phyloP scores from a whole-genome alignment of 2,888 invertebrate species.

The Eristalis arbustorum region DNA sequence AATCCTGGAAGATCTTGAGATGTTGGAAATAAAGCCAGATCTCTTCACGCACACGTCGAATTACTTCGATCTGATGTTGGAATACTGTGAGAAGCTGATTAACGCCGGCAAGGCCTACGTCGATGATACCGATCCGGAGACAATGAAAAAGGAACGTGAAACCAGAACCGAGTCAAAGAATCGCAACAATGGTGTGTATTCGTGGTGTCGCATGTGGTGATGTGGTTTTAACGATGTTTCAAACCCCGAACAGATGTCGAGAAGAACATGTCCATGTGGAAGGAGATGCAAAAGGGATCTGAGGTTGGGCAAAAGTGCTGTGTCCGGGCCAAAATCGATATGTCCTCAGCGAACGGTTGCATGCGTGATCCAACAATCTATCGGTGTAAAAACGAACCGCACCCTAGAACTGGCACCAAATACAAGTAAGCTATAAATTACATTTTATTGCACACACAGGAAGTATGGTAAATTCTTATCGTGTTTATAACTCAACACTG shows the following conservation, averaged over 20 bases:
- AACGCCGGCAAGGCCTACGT: slow-evolving; percentile 96
- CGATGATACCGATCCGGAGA: slow-evolving; percentile 96
- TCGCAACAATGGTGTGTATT: slow-evolving; percentile 88
- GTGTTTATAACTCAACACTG: not conserved
- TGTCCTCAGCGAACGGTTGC: slow-evolving; percentile 97
- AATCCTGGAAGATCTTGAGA: slow-evolving; percentile 94
- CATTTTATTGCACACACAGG: not conserved
- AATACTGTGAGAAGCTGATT: slow-evolving; percentile 92
- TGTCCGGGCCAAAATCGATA: slow-evolving; percentile 98
- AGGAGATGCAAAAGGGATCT: slow-evolving; percentile 95
- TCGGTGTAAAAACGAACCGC: slow-evolving; percentile 96
- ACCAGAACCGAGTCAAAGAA: slow-evolving; percentile 92
- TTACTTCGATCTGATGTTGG: slow-evolving; percentile 95
- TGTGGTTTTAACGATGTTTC: slow-evolving; percentile 40
- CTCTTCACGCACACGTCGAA: slow-evolving; percentile 97
- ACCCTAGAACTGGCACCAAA: slow-evolving; percentile 95
- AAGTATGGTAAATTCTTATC: not conserved
- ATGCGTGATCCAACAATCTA: slow-evolving; percentile 99
- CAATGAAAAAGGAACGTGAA: slow-evolving; percentile 97
- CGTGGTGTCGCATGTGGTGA: not conserved
- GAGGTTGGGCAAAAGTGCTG: slow-evolving; percentile 92
- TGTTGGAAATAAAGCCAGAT: slow-evolving; percentile 96
- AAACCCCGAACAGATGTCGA: slow-evolving; percentile 84
- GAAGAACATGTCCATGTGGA: slow-evolving; percentile 93
- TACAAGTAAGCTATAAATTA: slow-evolving; percentile 88